Evolutionary conservation across 1,140 invertebrate species (phyloP).

Genomic region (Macrotrachela quadricornifera): DNA sequence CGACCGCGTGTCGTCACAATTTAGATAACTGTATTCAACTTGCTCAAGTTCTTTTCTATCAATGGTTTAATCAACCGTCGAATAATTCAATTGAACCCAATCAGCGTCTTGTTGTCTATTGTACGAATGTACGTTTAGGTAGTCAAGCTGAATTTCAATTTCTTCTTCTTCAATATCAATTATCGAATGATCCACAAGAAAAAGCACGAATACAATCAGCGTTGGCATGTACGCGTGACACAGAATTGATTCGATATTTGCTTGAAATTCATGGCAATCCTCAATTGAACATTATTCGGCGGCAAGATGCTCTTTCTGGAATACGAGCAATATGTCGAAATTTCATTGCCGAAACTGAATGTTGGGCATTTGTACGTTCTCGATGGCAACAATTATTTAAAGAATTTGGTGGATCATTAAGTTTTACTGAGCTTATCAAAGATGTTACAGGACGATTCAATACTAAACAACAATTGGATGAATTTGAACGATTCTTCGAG

Average conservation of each 20-base stretch:
- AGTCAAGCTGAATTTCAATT: slow-evolving; percentile 54
- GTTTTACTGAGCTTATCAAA: too few relatives aligned
- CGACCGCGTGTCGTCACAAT: too few relatives aligned
- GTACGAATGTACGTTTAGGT: slow-evolving; percentile 49
- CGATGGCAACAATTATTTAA: too few relatives aligned
- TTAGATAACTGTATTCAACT: too few relatives aligned
- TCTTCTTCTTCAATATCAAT: slow-evolving; percentile 45
- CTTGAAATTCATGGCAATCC: slow-evolving; percentile 1
- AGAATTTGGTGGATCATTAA: too few relatives aligned
- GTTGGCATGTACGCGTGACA: slow-evolving; percentile 11
- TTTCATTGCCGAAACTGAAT: too few relatives aligned
- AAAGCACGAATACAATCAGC: slow-evolving; percentile 13
- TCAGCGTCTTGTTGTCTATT: slow-evolving; percentile 48
- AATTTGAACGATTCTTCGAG: too few relatives aligned
- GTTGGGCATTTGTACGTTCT: too few relatives aligned
- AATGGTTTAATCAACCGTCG: too few relatives aligned
- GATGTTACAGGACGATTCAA: too few relatives aligned
- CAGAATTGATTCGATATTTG: slow-evolving; percentile 11
- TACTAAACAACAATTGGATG: too few relatives aligned
- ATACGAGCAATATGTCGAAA: not conserved
- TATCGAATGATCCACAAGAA: slow-evolving; percentile 16
- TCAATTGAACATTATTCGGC: not conserved
- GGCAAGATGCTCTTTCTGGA: slow-evolving; percentile 4
- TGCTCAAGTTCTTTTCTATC: too few relatives aligned
- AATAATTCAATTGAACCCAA: slow-evolving; percentile 31